Percentiles rank a stretch among this genome's conserved stretches.
These are phyloP conservation scores for Gobionotothen gibberifrons DNA, from an alignment of 2,797 vertebrate species.

Conservation along the genomic window DNA sequence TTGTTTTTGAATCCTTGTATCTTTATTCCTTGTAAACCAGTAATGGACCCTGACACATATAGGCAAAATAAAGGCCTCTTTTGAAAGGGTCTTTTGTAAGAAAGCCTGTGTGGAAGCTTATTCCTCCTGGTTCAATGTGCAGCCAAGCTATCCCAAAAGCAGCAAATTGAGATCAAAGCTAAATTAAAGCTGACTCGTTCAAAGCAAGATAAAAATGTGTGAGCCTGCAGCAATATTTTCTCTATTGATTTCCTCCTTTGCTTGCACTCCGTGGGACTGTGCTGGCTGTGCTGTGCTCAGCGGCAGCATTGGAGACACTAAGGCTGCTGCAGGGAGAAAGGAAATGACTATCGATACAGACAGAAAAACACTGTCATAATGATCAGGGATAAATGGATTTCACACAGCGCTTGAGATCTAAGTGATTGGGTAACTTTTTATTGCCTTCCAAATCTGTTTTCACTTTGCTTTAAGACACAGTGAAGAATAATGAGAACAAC, in stretches of 20 bases:
- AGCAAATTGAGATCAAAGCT: constrained; percentile 90
- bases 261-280: constrained; percentile 74
- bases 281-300: constrained; percentile 72
- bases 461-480: constrained; percentile 47
- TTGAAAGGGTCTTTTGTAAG: constrained; percentile 76
- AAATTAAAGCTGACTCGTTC: constrained; percentile 90
- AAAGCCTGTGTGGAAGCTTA: constrained; percentile 78
- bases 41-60: constrained; percentile 72
- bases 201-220: constrained; percentile 87
- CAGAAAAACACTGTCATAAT: constrained; percentile 74
- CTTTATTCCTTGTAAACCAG: constrained; percentile 61
- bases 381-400: constrained; percentile 67
- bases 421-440: constrained; percentile 57
- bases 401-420: constrained; percentile 57
- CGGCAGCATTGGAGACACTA: constrained; percentile 63
- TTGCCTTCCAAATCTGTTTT: constrained; percentile 64
- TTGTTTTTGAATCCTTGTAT: constrained; percentile 61
- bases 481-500: constrained; percentile 53
- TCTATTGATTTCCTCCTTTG: constrained; percentile 87
- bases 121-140: constrained; percentile 78
- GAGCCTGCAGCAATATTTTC: constrained; percentile 86
- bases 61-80: constrained; percentile 70
- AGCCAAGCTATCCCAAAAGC: constrained; percentile 83
- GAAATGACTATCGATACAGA: constrained; percentile 76
- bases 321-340: constrained; percentile 72